Conservation (phyloP, 2,797 vertebrate genomes). For the Chaunax sp. region DNA sequence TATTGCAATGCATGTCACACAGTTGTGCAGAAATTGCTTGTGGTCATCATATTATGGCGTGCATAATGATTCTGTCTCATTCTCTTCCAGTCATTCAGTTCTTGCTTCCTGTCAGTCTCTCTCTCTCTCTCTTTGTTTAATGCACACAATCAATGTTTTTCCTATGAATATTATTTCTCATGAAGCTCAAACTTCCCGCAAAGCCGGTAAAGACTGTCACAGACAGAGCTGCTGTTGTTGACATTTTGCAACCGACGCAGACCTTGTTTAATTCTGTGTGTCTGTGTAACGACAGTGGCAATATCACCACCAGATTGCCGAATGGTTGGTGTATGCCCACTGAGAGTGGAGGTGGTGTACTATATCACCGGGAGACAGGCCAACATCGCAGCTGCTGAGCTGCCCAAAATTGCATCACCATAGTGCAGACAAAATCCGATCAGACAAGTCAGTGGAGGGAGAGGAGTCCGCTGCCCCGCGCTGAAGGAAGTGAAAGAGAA, state of each 20-base stretch:
- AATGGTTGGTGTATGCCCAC: slow-evolving; percentile 48
- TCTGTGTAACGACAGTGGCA: not conserved
- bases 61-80: slow-evolving; percentile 45
- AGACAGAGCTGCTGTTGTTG: slow-evolving; percentile 47
- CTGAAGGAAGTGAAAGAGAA: slow-evolving; percentile 70
- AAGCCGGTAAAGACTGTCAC: slow-evolving; percentile 28
- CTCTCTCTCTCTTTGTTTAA: not conserved
- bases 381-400: slow-evolving; percentile 78
- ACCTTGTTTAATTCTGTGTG: slow-evolving; percentile 45
- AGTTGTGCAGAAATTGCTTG: slow-evolving; percentile 59
- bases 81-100: slow-evolving; percentile 13
- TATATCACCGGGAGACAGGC: slow-evolving; percentile 72
- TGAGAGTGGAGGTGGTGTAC: slow-evolving; percentile 50
- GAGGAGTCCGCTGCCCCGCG: slow-evolving; percentile 59
- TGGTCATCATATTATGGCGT: slow-evolving; percentile 56
- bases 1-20: too few species aligned
- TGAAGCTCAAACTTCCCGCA: slow-evolving; percentile 15
- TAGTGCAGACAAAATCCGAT: slow-evolving; percentile 78
- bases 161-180: too few species aligned
- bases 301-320: not conserved
- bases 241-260: slow-evolving; percentile 47
- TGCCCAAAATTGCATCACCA: slow-evolving; percentile 82
- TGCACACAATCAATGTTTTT: not conserved
- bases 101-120: slow-evolving; percentile 1
- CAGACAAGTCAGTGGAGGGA: slow-evolving; percentile 83